A percentile compares a stretch with the other conserved stretches of the same genome.
Evolutionary conservation across 2,113 vertebrate species (phyloP).

Genomic region (Oenanthe oenanthe): DNA sequence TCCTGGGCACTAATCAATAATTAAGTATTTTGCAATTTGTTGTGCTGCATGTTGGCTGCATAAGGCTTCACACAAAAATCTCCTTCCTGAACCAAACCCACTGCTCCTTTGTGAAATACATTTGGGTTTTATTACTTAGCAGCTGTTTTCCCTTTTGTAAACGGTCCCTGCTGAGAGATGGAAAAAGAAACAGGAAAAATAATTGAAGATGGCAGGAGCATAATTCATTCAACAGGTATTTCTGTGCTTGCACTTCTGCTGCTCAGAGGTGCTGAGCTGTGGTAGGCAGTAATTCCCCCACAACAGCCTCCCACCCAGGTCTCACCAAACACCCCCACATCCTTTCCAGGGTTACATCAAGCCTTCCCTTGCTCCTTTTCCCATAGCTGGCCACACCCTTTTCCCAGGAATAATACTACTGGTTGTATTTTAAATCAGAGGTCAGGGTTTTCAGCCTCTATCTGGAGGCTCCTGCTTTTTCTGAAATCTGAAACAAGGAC

Average conservation of each 20-base stretch:
- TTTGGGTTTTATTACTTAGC: neutral
- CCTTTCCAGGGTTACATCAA: neutral
- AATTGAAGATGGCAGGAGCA: neutral
- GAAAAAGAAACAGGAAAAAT: neutral
- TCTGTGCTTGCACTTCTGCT: neutral
- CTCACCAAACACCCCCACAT: neutral
- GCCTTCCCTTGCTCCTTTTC: neutral
- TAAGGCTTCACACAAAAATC: neutral
- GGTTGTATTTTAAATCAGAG: neutral
- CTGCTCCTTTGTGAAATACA: neutral
- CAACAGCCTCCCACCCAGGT: accelerated
- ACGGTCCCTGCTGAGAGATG: neutral
- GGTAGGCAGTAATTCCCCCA: neutral
- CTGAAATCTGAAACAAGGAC: neutral
- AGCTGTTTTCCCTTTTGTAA: neutral
- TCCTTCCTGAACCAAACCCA: neutral
- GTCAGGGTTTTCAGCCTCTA: neutral
- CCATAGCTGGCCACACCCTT: neutral
- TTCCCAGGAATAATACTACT: neutral
- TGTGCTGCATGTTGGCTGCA: neutral
- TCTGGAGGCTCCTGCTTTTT: neutral
- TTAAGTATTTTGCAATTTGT: neutral
- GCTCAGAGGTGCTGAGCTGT: neutral
- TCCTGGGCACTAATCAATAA: neutral
- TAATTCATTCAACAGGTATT: neutral